Conservation (phyloP, 2,797 vertebrate genomes). For the Pseudomugil gertrudae region DNA sequence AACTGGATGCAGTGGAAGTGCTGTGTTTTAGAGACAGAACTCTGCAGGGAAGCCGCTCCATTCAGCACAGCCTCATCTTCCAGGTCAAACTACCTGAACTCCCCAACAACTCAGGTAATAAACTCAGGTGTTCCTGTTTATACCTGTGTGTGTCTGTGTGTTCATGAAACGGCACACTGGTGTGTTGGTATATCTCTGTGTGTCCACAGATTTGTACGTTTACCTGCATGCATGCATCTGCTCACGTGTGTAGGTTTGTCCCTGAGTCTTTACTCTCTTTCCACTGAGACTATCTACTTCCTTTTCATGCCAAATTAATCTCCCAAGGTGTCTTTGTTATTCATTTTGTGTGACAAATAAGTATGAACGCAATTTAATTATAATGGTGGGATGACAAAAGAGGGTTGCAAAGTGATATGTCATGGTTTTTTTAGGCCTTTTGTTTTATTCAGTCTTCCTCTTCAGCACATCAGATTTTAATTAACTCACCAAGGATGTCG, state of each 20-base stretch:
- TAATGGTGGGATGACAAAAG: constrained; percentile 31
- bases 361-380: constrained; percentile 61
- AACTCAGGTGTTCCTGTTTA: constrained; percentile 33
- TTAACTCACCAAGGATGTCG: constrained; percentile 26
- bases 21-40: constrained; percentile 95
- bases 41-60: constrained; percentile 89
- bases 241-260: not conserved
- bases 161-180: not conserved
- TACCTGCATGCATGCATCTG: not conserved
- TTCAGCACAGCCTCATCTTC: constrained; percentile 91
- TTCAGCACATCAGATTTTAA: constrained; percentile 35
- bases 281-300: constrained; percentile 12
- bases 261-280: constrained; percentile 11
- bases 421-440: constrained; percentile 44
- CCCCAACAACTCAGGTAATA: constrained; percentile 86
- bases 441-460: constrained; percentile 34
- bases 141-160: not conserved
- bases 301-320: constrained; percentile 23
- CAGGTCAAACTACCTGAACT: constrained; percentile 88
- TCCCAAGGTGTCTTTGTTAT: constrained; percentile 33
- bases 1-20: constrained; percentile 86
- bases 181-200: not conserved
- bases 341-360: constrained; percentile 45
- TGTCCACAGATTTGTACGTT: not conserved
- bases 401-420: constrained; percentile 34